Evolutionary conservation across 2,888 invertebrate species (phyloP).

Genomic region (Smittia sp.): DNA sequence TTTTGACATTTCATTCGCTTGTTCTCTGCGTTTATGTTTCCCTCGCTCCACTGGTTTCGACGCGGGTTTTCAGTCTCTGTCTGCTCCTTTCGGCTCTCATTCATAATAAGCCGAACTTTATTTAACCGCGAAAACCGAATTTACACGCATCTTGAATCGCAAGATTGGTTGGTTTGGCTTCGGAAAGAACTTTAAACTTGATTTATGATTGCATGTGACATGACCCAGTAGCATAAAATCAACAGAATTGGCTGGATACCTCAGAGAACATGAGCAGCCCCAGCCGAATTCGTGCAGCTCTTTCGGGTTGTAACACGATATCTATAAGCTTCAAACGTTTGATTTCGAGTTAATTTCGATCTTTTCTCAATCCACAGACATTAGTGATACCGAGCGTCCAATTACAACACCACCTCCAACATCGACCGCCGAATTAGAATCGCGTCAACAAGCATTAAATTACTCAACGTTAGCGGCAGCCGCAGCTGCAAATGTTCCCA

Average conservation of each 20-base stretch:
- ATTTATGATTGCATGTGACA: constrained; percentile 41
- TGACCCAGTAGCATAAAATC: constrained; percentile 40
- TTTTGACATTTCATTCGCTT: constrained; percentile 40
- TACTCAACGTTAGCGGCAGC: constrained; percentile 73
- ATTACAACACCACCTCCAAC: constrained; percentile 62
- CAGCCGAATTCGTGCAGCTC: neutral
- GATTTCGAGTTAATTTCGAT: neutral
- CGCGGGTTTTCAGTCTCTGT: neutral
- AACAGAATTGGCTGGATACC: constrained; percentile 12
- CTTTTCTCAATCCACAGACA: constrained; percentile 55
- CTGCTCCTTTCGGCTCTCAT: neutral
- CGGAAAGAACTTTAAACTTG: neutral
- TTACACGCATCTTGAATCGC: constrained; percentile 40
- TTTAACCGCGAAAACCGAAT: constrained; percentile 39
- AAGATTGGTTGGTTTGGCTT: neutral
- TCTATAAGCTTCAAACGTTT: too few relatives aligned
- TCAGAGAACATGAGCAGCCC: neutral
- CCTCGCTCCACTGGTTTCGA: neutral
- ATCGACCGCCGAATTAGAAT: constrained; percentile 56
- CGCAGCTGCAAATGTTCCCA: constrained; percentile 57
- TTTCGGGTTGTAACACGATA: neutral
- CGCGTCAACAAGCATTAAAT: constrained; percentile 68
- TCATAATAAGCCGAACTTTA: neutral
- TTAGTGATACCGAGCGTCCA: constrained; percentile 74
- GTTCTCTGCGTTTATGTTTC: neutral